Evolutionary conservation across 2,797 vertebrate species (phyloP), one percentile per base, ranked within the genome.

Genomic region (Phrynocephalus guinanensis): DNA sequence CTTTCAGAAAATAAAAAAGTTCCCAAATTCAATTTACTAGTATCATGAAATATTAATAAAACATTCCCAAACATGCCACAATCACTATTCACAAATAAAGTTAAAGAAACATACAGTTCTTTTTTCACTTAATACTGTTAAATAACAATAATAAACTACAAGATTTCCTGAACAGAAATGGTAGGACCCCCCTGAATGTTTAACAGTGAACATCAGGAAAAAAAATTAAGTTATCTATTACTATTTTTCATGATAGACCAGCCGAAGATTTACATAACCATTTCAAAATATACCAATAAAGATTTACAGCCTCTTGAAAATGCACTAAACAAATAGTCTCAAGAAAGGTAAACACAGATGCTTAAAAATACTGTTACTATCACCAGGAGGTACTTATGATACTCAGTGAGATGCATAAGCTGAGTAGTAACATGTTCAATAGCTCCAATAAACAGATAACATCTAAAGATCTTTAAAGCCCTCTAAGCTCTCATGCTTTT

Each of bases 71-170:
- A 98, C 98, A 98, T 98, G 98, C 97, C 98, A 98, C 98, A 96
- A 95, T 95, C 97, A 98, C 97, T 97, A 97, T 98, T 98, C 97
- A 99, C 97, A 97, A 98, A 98, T 98, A 98, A 98, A 98, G 97
- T 97, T 98, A 98, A 98, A 97, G 97, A 97, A 98, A 98, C 96
- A 98, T 98, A 98, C 96, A 97, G 97, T 85, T n/a, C 79, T 96
- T 95, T n/a, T 84, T 96, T 95, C 95, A 98, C 97, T 97, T 99
- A 99, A 99, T 98, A 99, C 99, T 99, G 98, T 98, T 97, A 98
- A 98, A 98, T 97, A 97, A 97, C 95, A 95, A 96, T 94, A 95
- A 95, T 97, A 98, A 97, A 98, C 97, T 97, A 97, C 94, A 97
- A 96, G 88, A 96, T 95, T 96, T 97, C 92, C 94, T 97, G 96